Evolutionary conservation across 2,888 invertebrate species (phyloP), one percentile per base, ranked within the genome.

Genomic region (Meloe dianella): DNA sequence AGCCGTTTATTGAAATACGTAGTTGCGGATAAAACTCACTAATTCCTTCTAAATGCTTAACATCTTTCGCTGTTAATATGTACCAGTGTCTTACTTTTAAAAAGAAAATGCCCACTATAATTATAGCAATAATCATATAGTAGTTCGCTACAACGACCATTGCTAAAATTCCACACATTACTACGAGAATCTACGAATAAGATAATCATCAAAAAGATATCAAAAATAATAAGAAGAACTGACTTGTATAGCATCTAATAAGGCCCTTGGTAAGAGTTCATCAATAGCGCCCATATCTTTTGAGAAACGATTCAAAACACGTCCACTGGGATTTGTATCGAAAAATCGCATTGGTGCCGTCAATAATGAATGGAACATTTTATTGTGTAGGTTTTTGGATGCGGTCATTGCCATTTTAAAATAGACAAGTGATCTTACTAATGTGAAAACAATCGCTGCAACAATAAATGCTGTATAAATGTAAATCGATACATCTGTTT

Each of bases 201-300:
- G n/a, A n/a, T n/a, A n/a, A n/a, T n/a, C n/a, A n/a, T n/a, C n/a
- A 30, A 5, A 17, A 14, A 35, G 14, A 35, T 35, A 12, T 35
- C 2, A 35, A 6, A 35, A 35, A 8, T 1, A 8, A 30, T 30
- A 30, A 1, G 1, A 8, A 7, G 14, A 41, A 17, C 41, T 17
- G 41, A 78, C 77, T 76, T 89, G 88, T 8, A 87, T 78, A 0
- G 89, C 86, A 73, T 91, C 91, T 64, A 91, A 79, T 51, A 88
- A 81, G 41, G 88, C 87, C 67, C 89, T 87, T 0, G 92, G 92
- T 8, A 93, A 81, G 29, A 90, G 80, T 75, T 93, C 93, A 75
- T 93, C 93, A 79, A 94, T 89, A 0, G 90, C 88, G 0, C 93
- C 93, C 79, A 94, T 89, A 77, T 95, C 95, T 80, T 94, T 94